These are phyloP conservation scores for Cosmopolites sordidus DNA, from an alignment of 2,888 invertebrate genomes.

Conservation along the genomic window DNA sequence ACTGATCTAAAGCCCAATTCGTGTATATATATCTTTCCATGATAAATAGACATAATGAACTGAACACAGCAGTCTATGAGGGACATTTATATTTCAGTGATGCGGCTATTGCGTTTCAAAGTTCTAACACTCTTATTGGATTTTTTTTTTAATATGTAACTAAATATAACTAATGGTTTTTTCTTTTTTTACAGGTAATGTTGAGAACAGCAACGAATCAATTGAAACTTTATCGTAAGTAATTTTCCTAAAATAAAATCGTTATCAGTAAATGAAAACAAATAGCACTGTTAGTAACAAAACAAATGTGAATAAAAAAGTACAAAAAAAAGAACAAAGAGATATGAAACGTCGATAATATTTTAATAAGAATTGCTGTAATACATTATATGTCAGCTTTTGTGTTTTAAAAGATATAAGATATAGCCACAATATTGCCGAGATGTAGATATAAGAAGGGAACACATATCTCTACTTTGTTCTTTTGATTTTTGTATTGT, in stretches of 20 bases:
- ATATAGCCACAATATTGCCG: constrained; percentile 29
- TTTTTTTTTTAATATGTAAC: no score
- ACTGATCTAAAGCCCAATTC: no score
- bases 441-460: constrained; percentile 28
- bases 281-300: no score
- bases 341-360: constrained; percentile 29
- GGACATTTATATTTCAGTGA: no score
- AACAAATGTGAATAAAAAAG: no score
- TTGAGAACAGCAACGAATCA: constrained; percentile 2
- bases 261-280: no score
- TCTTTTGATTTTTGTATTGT: constrained; percentile 11
- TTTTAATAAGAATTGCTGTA: constrained; percentile 30
- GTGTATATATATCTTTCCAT: no score
- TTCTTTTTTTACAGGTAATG: constrained; percentile 15
- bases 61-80: no score
- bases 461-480: constrained; percentile 21
- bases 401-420: constrained; percentile 30
- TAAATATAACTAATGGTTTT: constrained; percentile 12
- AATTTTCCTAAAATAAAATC: no score
- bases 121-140: no score
- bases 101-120: no score
- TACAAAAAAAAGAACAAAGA: constrained; percentile 26
- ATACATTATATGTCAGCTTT: constrained; percentile 33
- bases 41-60: no score
- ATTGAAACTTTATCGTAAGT: constrained; percentile 3